Base-by-base conservation (phyloP, 2,888 invertebrate genomes). In the Drosophila birchii region DNA sequence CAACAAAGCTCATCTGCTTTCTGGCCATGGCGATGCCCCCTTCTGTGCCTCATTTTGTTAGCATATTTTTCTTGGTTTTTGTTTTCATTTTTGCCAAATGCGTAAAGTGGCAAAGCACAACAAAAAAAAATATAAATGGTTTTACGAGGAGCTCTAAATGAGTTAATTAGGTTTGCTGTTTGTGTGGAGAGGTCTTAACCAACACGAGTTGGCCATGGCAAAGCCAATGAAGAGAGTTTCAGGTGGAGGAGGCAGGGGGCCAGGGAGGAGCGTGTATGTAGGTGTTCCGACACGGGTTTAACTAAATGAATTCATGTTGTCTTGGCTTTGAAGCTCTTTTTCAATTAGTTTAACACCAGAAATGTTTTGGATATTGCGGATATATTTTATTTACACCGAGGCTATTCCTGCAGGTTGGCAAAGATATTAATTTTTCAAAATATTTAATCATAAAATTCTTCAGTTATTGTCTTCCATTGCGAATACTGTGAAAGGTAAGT, bases 21-120 rank as follows among this genome's bases (percentile, higher is more conserved):
- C 76, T 73, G 72, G 57, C 76, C 72, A 75, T 73, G 72, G 72
- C 67, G 68, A 39, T 47, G 76, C 69, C 68, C 76, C 57, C 73
- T 39, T 71, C 55, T 41, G 59, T 44, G 45, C 41, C 38, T 55
- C 36, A 53, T 53, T 47, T 41, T 45, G 32, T 67, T 47, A 39
- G 3, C 39, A 26, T 64, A 23, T 34, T 44, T 60, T 47, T 73
- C 47, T 29, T 20, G 26, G 7, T 29, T 29, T 63, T 45, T 11
- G 47, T 39, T 18, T 39, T 47, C 14, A 12, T 49, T 39, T 70
- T 36, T 36, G 56, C 39, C 70, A 56, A 68, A 56, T 36, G 47
- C 68, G 68, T 49, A 70, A 68, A 68, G 58, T 68, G 71, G 67
- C 68, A 36, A 68, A 71, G 47, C 71, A 26, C 45, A 45, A 45